Evolutionary conservation across 2,888 invertebrate genomes (phyloP), one percentile per base, ranked within the genome.

Genomic region (Drosophila nr. perissopoda): DNA sequence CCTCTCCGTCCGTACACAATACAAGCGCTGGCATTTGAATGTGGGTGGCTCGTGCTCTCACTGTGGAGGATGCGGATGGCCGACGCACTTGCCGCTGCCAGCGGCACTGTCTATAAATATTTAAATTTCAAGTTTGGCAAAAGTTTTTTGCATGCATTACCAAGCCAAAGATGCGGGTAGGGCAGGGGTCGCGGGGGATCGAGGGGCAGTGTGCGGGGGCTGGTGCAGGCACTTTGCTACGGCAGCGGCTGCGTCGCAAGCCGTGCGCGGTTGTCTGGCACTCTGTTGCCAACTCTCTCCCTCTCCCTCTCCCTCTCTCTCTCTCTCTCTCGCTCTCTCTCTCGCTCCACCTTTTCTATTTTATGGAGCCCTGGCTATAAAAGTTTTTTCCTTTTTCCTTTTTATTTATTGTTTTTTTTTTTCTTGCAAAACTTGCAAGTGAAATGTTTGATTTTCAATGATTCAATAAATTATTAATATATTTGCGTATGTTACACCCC

Each of bases 401-500:
- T 60, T 64, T 27, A 25, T 25, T 38, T 33, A 54, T 69, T 67
- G 46, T 46, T 46, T 25, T 42, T 31, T 58, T 25, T 31, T 18
- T 48, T 21, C 54, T 69, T 67, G 42, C 63, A 74, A 83, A 88
- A 89, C 79, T 89, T 90, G 91, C 89, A 88, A 91, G 87, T 87
- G 91, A 90, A 91, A 84, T 89, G 88, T 86, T 86, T 91, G 91
- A 91, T 91, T 90, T 89, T 85, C 89, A 89, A 87, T 89, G 89
- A 89, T 89, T 89, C 89, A 90, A 90, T 90, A 89, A 90, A 89
- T 89, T 83, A 89, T 89, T 89, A 91, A 89, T 89, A 80, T 71
- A 71, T 84, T 90, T 83, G 83, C 88, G 83, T 88, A 72, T 81
- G 79, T 70, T 27, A 25, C 69, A 52, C 61, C 42, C 62, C 33